Conservation (phyloP, 2,797 vertebrate genomes). For the Pipistrellus kuhlii region DNA sequence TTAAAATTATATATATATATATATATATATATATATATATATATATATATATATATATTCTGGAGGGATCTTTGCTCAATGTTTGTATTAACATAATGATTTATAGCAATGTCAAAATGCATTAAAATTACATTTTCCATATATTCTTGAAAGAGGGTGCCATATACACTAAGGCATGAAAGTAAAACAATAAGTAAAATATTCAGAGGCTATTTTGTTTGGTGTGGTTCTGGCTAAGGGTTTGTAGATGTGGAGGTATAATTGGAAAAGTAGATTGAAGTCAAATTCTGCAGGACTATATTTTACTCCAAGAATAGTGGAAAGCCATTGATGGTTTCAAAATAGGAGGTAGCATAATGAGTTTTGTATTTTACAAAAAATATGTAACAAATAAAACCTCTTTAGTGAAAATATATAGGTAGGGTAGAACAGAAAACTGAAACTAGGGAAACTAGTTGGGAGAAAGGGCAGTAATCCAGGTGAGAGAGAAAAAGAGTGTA, state of each 20-base stretch:
- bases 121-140: constrained; percentile 68
- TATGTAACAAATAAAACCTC: background rate
- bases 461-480: background rate
- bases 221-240: constrained; percentile 43
- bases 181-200: constrained; percentile 56
- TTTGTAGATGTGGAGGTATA: constrained; percentile 16
- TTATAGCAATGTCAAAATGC: constrained; percentile 62
- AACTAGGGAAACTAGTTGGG: background rate
- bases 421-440: background rate
- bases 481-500: background rate
- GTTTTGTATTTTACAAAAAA: background rate
- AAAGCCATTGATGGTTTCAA: background rate
- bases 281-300: background rate
- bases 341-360: background rate
- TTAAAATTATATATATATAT: no score
- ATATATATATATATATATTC: no score
- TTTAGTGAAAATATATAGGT: background rate
- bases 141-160: constrained; percentile 54
- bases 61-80: constrained; percentile 26
- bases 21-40: no score
- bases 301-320: background rate
- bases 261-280: constrained; percentile 20
- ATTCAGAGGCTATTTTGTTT: constrained; percentile 35
- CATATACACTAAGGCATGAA: constrained; percentile 24
- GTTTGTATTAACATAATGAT: constrained; percentile 73